Base-by-base conservation (phyloP, 1,140 invertebrate species). In the Fopius arisanus region DNA sequence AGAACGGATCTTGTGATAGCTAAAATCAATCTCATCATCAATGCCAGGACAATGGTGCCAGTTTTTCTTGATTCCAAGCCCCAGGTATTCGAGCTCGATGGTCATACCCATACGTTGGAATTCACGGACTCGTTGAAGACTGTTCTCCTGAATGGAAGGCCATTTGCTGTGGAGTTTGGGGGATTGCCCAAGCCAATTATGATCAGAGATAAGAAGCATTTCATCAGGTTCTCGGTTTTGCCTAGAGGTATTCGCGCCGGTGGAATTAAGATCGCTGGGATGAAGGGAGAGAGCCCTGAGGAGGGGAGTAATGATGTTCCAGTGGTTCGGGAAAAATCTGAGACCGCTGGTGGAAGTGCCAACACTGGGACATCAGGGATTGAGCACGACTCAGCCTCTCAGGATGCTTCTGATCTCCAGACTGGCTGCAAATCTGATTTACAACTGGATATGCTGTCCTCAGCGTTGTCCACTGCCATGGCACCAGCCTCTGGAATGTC, bases 131-230 rank as follows among this genome's bases (percentile, higher is more conserved):
- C 92, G 0, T 88, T 96, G 14, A 87, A 90, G 73, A 94, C 92
- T 4, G 93, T 94, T 0, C 81, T 95, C n/a, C 91, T 97, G 9
- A 96, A 97, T 82, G 95, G 95, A 48, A 90, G 92, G 78, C 92
- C 94, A 1, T 96, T 96, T 82, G 91, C 93, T 82, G 91, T 95
- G 1, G 93, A 96, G 75, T 98, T 97, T 89, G 97, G 97, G 62
- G 97, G 96, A 9, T 89, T 97, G 43, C 96, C 97, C 0, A 96
- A 96, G 80, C 93, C 96, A 0, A 93, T 97, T 67, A 90, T 93
- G 66, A 90, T 98, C 28, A 91, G 92, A 23, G 93, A 92, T 19
- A 92, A 92, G 73, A 94, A 94, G 76, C 94, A 96, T 85, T 96
- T 94, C 78, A 91, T 99, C 21, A 89, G 95, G 33, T 92, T 97